Evolutionary conservation across 2,888 invertebrate genomes (phyloP).

Genomic region (Cyrtodaria siliqua): DNA sequence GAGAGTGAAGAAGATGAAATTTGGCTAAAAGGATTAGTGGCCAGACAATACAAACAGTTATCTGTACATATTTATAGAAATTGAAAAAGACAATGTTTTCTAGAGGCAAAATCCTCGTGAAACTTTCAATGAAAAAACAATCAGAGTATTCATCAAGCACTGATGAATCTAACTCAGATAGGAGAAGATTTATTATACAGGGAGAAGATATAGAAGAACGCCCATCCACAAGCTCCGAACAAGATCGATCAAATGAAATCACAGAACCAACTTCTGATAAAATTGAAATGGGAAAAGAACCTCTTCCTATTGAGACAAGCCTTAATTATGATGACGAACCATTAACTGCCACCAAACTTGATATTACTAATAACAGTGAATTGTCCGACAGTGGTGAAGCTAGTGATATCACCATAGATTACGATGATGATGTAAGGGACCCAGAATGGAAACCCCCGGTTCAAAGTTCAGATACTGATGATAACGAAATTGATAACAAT

Average conservation of each 20-base stretch:
- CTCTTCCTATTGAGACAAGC: neutral
- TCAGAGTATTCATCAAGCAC: no score
- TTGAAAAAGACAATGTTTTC: conserved; percentile 9
- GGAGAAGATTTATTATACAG: conserved; percentile 18
- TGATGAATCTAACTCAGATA: conserved; percentile 8
- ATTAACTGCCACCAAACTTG: conserved; percentile 1
- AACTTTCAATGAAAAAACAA: conserved; percentile 8
- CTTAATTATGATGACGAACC: conserved; percentile 16
- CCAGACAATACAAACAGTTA: conserved; percentile 16
- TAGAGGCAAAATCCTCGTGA: conserved; percentile 21
- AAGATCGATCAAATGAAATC: conserved; percentile 2
- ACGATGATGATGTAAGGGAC: conserved; percentile 28
- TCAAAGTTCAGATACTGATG: conserved; percentile 20
- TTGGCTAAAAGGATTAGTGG: conserved; percentile 11
- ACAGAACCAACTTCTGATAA: neutral
- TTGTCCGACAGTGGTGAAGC: conserved; percentile 7
- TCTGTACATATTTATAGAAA: conserved; percentile 17
- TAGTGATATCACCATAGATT: conserved; percentile 1
- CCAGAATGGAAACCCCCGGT: conserved; percentile 29
- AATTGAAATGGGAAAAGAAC: neutral
- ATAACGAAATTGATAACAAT: neutral
- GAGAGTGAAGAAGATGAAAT: conserved; percentile 19
- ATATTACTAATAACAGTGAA: conserved; percentile 12
- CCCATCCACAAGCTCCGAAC: conserved; percentile 2
- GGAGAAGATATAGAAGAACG: conserved; percentile 15